A percentile compares a stretch with the other conserved stretches of the same genome.
Conservation (phyloP, 2,113 vertebrate species). For the Thalassarche chlororhynchos region DNA sequence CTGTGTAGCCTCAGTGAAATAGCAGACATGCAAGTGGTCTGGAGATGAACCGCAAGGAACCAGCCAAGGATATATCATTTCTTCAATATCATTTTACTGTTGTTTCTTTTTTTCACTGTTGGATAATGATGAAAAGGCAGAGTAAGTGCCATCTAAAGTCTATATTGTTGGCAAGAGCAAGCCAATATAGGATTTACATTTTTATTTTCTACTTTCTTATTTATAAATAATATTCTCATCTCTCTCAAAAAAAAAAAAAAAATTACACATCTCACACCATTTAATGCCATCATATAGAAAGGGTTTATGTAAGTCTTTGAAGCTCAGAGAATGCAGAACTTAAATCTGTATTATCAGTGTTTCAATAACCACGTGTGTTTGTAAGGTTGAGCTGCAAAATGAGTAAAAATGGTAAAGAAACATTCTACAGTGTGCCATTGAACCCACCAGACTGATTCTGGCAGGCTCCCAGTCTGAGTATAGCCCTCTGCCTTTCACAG, state of each 20-base stretch:
- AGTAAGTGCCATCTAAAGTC: neutral
- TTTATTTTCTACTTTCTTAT: neutral
- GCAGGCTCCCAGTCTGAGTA: neutral
- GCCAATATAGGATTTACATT: neutral
- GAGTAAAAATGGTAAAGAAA: neutral
- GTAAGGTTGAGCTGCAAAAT: neutral
- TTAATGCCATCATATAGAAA: neutral
- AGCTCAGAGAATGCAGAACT: neutral
- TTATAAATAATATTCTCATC: neutral
- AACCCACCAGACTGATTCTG: neutral
- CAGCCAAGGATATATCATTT: neutral
- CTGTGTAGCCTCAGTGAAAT: neutral
- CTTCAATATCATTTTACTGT: conserved; percentile 18
- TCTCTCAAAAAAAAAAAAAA: neutral
- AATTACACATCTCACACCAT: neutral
- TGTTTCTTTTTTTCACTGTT: neutral
- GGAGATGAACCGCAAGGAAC: conserved; percentile 17
- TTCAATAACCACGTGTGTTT: neutral
- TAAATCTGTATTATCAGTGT: neutral
- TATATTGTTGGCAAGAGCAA: neutral
- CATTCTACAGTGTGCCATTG: neutral
- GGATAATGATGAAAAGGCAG: conserved; percentile 2
- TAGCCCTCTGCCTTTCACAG: neutral
- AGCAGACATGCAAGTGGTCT: conserved; percentile 23
- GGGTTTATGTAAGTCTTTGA: neutral